Conservation (phyloP, 2,888 invertebrate species). For the Apodemia duryi region DNA sequence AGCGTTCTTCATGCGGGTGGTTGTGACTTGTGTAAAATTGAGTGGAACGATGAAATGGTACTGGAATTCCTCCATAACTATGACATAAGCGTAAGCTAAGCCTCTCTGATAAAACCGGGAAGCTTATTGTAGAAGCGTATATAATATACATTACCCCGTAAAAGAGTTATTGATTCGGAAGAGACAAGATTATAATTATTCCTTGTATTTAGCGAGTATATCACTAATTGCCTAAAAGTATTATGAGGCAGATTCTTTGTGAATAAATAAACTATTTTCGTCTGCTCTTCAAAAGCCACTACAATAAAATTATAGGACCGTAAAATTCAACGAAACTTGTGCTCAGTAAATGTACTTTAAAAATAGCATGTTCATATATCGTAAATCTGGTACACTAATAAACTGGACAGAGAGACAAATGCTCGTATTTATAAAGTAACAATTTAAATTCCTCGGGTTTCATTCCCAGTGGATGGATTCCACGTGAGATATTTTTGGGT, state of each 20-base stretch:
- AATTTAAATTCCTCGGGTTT: constrained; percentile 56
- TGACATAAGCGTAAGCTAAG: no score
- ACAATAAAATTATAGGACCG: constrained; percentile 16
- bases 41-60: no score
- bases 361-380: constrained; percentile 24
- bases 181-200: no score
- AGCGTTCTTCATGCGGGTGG: no score
- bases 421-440: constrained; percentile 48
- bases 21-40: no score
- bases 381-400: constrained; percentile 64
- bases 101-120: no score
- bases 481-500: constrained; percentile 31
- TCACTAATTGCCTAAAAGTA: no score
- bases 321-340: constrained; percentile 27
- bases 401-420: constrained; percentile 65
- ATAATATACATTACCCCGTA: no score
- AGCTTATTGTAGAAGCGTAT: no score
- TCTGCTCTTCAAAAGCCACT: constrained; percentile 13
- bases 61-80: no score
- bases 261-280: not conserved
- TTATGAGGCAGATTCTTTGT: not conserved
- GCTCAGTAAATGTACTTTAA: constrained; percentile 17
- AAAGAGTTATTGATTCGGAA: no score
- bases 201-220: no score
- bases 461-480: constrained; percentile 33